Evolutionary conservation across 2,888 invertebrate species (phyloP).

Genomic region (Macaria notata): DNA sequence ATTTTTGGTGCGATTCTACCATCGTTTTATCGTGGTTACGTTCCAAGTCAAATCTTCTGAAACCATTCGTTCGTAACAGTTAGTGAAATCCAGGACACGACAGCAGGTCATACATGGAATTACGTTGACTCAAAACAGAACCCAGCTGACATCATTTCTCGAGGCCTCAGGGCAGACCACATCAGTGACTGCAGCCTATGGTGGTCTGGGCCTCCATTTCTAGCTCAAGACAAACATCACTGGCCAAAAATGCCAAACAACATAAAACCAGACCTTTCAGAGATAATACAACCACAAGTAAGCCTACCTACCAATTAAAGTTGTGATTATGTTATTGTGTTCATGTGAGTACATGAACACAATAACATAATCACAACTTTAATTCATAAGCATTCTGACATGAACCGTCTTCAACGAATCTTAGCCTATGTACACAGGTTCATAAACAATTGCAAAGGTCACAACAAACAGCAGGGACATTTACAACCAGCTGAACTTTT

Average conservation of each 20-base stretch:
- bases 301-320: too few relatives aligned
- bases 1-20: constrained; percentile 6
- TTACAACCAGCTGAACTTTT: too few relatives aligned
- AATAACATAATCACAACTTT: too few relatives aligned
- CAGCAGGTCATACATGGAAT: constrained; percentile 26
- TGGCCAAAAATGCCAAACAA: constrained; percentile 11
- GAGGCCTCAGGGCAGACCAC: constrained; percentile 31
- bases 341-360: too few relatives aligned
- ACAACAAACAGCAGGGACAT: too few relatives aligned
- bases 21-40: constrained; percentile 11
- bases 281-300: too few relatives aligned
- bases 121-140: constrained; percentile 35
- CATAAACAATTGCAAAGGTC: too few relatives aligned
- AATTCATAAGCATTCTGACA: too few relatives aligned
- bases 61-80: constrained; percentile 35
- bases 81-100: constrained; percentile 35
- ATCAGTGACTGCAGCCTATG: constrained; percentile 27
- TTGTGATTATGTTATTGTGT: too few relatives aligned
- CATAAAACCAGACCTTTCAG: too few relatives aligned
- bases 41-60: constrained; percentile 18
- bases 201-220: constrained; percentile 31
- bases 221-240: not conserved
- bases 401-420: too few relatives aligned
- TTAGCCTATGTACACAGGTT: too few relatives aligned
- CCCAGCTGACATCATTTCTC: constrained; percentile 38